phyloP scores from a whole-genome alignment of 2,113 vertebrate species.

The Nettapus auritus region DNA sequence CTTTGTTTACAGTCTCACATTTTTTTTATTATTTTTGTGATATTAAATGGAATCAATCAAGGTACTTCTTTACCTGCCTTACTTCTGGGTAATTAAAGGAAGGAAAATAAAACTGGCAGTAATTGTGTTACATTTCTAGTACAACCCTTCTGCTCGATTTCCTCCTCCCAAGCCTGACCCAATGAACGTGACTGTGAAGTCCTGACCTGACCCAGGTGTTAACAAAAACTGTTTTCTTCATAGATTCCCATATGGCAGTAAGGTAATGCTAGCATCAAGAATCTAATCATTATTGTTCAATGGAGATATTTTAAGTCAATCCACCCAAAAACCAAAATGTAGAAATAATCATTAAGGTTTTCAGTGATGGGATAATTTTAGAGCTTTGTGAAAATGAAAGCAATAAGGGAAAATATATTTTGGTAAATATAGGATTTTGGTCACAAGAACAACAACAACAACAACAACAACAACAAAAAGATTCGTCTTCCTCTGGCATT shows the following conservation, averaged over 20 bases:
- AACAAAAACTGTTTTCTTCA: background rate
- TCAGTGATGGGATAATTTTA: background rate
- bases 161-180: background rate
- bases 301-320: background rate
- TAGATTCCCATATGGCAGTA: background rate
- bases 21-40: background rate
- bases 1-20: background rate
- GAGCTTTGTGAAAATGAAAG: background rate
- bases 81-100: background rate
- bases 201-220: background rate
- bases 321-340: background rate
- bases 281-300: background rate
- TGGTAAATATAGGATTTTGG: slow-evolving; percentile 1
- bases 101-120: background rate
- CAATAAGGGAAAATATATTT: background rate
- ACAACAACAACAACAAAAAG: slow-evolving; percentile 23
- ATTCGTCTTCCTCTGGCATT: slow-evolving; percentile 1
- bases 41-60: background rate
- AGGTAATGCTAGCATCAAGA: background rate
- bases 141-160: background rate
- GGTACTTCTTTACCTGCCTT: background rate
- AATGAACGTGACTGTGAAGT: background rate
- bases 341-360: background rate
- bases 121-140: background rate
- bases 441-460: slow-evolving; percentile 13